phyloP scores from a whole-genome alignment of 2,797 vertebrate species.

The Chaetophractus vellerosus region DNA sequence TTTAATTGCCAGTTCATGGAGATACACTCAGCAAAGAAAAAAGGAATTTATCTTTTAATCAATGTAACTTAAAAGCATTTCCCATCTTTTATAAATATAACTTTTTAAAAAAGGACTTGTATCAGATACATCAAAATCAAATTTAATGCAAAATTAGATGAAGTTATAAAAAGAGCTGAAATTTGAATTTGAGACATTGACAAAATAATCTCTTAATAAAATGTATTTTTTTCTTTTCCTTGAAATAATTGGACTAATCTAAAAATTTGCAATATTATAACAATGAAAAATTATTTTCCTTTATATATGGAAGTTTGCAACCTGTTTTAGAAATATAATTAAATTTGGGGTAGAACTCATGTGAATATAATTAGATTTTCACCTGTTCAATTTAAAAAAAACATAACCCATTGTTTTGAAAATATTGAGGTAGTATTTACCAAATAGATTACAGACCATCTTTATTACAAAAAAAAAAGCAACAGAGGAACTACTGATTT shows the following conservation, averaged over 20 bases:
- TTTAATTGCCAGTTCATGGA: constrained; percentile 84
- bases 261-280: constrained; percentile 27
- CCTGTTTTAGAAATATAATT: not conserved
- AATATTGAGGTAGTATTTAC: not conserved
- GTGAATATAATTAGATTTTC: not conserved
- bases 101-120: not conserved
- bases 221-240: not conserved
- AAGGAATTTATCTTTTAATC: not conserved
- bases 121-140: not conserved
- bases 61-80: constrained; percentile 1
- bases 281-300: not conserved
- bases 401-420: not conserved
- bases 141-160: constrained; percentile 4
- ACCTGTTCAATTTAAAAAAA: not conserved
- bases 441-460: not conserved
- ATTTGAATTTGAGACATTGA: constrained; percentile 8
- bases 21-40: not conserved
- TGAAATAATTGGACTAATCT: not conserved
- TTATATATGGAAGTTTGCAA: not conserved
- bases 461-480: not conserved
- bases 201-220: not conserved
- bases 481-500: not conserved
- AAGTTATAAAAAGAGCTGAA: constrained; percentile 20
- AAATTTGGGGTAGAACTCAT: constrained; percentile 28
- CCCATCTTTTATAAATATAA: not conserved